Evolutionary conservation across 2,888 invertebrate species (phyloP).

Genomic region (Eilema griseolum): DNA sequence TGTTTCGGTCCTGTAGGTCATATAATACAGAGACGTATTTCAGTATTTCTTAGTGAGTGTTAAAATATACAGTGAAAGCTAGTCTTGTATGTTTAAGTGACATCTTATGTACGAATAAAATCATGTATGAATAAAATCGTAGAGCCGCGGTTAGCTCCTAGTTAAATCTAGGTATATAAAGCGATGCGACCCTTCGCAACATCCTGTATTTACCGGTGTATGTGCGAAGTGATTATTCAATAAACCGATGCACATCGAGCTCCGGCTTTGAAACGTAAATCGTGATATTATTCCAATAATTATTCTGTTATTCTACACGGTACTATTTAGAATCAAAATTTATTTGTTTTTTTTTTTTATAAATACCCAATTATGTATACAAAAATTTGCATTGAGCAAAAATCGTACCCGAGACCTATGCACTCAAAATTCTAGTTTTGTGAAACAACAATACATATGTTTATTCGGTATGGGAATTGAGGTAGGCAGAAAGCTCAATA

Average conservation of each 20-base stretch:
- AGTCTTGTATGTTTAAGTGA: too few relatives aligned
- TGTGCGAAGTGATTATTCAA: constrained; percentile 4
- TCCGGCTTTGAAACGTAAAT: background rate
- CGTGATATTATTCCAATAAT: background rate
- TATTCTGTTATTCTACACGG: background rate
- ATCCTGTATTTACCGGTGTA: background rate
- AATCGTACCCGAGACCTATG: background rate
- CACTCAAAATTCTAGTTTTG: background rate
- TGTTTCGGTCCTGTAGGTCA: too few relatives aligned
- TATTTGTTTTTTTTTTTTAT: background rate
- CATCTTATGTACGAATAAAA: too few relatives aligned
- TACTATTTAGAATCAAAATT: background rate
- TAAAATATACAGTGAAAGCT: too few relatives aligned
- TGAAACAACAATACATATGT: background rate
- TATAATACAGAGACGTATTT: too few relatives aligned
- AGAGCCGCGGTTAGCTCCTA: background rate
- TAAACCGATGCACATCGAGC: background rate
- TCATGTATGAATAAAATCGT: background rate
- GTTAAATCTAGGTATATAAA: background rate
- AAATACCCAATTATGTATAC: too few relatives aligned
- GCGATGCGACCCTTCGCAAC: background rate
- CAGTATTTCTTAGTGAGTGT: too few relatives aligned
- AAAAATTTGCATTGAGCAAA: background rate
- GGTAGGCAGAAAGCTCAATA: background rate
- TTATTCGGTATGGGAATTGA: background rate